These are phyloP conservation scores for Diploptera punctata DNA, from an alignment of 2,888 invertebrate species.

Conservation along the genomic window DNA sequence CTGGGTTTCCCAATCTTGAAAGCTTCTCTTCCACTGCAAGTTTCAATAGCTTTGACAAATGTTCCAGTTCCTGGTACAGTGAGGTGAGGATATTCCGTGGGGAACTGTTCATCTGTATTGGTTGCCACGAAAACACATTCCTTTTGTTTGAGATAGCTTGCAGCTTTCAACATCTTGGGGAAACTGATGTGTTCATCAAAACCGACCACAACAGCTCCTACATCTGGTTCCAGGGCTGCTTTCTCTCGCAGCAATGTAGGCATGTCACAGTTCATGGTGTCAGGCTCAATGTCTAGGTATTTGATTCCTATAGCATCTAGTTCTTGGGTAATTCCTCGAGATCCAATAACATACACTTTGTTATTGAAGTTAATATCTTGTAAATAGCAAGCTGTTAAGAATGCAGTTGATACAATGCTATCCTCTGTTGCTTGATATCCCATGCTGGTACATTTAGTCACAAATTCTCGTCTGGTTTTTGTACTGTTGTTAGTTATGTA, in stretches of 20 bases:
- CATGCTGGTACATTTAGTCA: conserved; percentile 73
- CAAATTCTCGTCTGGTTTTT: conserved; percentile 78
- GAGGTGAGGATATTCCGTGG: conserved; percentile 57
- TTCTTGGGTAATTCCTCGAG: conserved; percentile 82
- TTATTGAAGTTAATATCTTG: conserved; percentile 75
- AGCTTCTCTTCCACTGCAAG: conserved; percentile 81
- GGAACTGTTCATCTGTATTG: conserved; percentile 91
- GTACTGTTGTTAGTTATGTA: conserved; percentile 94
- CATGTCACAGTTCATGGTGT: conserved; percentile 62
- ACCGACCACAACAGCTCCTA: conserved; percentile 94
- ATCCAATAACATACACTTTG: conserved; percentile 85
- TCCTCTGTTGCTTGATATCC: conserved; percentile 72
- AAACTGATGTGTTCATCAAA: conserved; percentile 94
- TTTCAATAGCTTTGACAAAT: conserved; percentile 84
- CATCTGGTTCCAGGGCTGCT: conserved; percentile 80
- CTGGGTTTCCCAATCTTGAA: conserved; percentile 91
- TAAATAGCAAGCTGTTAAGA: conserved; percentile 79
- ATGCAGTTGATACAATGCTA: conserved; percentile 81
- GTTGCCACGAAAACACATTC: conserved; percentile 88
- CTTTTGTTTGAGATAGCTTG: conserved; percentile 81
- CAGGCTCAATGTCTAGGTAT: conserved; percentile 76
- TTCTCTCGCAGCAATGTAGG: conserved; percentile 60
- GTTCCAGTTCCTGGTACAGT: conserved; percentile 80
- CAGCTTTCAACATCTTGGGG: conserved; percentile 89
- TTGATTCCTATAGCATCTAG: conserved; percentile 79